phyloP scores from a whole-genome alignment of 2,888 invertebrate genomes.

The Osedax frankpressi region DNA sequence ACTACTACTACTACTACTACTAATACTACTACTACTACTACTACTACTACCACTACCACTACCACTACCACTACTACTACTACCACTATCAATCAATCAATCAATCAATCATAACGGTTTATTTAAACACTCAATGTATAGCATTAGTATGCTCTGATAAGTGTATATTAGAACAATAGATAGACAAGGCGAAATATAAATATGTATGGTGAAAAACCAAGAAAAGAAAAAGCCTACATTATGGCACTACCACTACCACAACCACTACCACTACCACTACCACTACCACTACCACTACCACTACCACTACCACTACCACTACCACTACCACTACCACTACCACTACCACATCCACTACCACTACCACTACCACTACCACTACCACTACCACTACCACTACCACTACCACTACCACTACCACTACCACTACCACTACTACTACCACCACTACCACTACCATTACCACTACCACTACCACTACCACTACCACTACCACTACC shows the following conservation, averaged over 20 bases:
- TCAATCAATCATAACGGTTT: no score
- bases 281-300: slow-evolving; percentile 7
- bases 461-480: slow-evolving; percentile 8
- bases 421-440: slow-evolving; percentile 8
- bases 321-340: slow-evolving; percentile 8
- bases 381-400: slow-evolving; percentile 8
- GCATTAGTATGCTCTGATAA: no score
- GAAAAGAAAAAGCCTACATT: no score
- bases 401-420: slow-evolving; percentile 3
- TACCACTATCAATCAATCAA: no score
- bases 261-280: slow-evolving; percentile 8
- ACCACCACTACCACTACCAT: slow-evolving; percentile 5
- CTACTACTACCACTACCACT: not conserved
- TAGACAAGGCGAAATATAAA: no score
- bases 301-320: slow-evolving; percentile 8
- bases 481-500: slow-evolving; percentile 7
- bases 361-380: slow-evolving; percentile 8
- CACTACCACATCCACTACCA: slow-evolving; percentile 5
- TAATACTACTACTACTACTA: not conserved
- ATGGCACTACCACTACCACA: slow-evolving; percentile 6
- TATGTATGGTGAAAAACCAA: no score
- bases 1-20: not conserved
- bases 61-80: slow-evolving; percentile 5
- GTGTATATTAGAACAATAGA: no score
- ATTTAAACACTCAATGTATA: no score